These are phyloP conservation scores for Acinonyx jubatus DNA, from an alignment of 2,113 vertebrate species.

Conservation along the genomic window DNA sequence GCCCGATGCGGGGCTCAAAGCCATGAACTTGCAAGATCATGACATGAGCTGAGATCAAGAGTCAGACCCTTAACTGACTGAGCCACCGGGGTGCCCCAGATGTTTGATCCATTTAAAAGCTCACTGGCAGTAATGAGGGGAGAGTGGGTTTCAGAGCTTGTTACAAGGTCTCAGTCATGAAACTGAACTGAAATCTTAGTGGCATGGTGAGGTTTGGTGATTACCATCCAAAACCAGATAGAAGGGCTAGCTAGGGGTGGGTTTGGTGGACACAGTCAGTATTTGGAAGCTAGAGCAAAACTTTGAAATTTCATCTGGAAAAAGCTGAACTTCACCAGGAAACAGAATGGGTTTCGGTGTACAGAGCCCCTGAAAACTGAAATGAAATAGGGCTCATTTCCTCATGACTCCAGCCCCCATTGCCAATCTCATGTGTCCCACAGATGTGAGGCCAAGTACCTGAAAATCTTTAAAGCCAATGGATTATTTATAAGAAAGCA, in stretches of 20 bases:
- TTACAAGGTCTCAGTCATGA: slow-evolving; percentile 28
- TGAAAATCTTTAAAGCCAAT: slow-evolving; percentile 9
- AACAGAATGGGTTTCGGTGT: not conserved
- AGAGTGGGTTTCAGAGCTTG: not conserved
- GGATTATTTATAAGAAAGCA: not conserved
- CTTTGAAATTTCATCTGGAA: slow-evolving; percentile 54
- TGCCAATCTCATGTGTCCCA: not conserved
- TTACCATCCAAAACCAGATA: slow-evolving; percentile 12
- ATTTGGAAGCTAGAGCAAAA: not conserved
- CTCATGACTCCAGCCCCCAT: not conserved
- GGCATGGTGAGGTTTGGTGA: not conserved
- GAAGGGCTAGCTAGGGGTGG: not conserved
- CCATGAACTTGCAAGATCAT: no score
- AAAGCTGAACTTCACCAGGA: not conserved
- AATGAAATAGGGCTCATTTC: slow-evolving; percentile 14
- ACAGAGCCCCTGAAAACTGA: not conserved
- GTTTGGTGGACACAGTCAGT: not conserved
- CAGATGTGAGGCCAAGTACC: slow-evolving; percentile 5
- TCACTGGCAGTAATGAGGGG: not conserved
- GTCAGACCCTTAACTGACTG: no score
- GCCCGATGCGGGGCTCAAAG: no score
- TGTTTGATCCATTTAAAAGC: not conserved
- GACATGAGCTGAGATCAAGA: no score
- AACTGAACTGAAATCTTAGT: not conserved
- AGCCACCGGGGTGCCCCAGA: no score